Evolutionary conservation across 1,140 invertebrate species (phyloP), one percentile per base, ranked within the genome.

Genomic region (Bombus waltoni): DNA sequence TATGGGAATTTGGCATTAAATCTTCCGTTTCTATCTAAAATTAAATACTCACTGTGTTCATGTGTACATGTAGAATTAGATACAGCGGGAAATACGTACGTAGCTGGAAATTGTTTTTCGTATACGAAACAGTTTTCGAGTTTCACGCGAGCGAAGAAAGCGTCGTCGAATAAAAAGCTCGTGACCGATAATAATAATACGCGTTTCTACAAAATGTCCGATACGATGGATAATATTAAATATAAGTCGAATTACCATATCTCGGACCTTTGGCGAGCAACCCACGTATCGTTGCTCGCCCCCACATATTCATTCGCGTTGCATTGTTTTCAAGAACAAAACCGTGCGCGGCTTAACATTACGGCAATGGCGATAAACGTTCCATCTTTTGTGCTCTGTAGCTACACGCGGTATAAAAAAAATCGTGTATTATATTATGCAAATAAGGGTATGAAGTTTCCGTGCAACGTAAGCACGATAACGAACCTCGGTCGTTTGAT

Each of bases 321-420:
- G 74, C 57, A 85, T 87, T 82, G 73, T 79, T 44, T 35, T 38
- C 62, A 38, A 79, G 78, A 82, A 88, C 53, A 85, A 87, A 88
- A 88, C 65, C 71, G 38, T 62, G 10, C 59, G 38, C 18, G 40
- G 38, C 79, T 85, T 85, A 78, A 87, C 80, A 71, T 84, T 47
- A 72, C n/a, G 44, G 73, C 59, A 53, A 42, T 25, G 57, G 57
- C 42, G 66, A 68, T 74, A 74, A 44, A 72, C 57, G 53, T 84
- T 71, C 22, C 44, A 57, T 59, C 62, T 68, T 77, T 40, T 65
- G 32, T 38, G 13, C 59, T 11, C 22, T 8, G n/a, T 10, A 40
- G n/a, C 62, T 42, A n/a, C n/a, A 71, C 35, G 38, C 22, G 4
- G 25, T 65, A 38, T 59, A 65, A 66, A 35, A 62, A 66, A 59